Conservation (phyloP, 2,797 vertebrate genomes). For the Toxotes lorentzi region DNA sequence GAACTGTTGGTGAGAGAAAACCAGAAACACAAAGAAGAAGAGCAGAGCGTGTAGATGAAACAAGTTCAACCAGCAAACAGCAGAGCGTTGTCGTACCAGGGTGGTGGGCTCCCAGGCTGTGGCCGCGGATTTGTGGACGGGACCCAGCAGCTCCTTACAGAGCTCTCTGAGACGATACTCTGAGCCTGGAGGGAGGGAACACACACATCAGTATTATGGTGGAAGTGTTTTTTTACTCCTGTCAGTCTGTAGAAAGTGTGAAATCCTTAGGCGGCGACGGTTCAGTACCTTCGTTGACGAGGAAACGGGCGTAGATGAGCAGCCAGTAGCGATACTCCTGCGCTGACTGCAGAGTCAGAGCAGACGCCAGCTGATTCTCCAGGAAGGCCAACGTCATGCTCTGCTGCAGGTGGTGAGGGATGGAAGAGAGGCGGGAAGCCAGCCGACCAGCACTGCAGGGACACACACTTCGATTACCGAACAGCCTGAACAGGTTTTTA, state of each 20-base stretch:
- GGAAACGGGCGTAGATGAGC: conserved; percentile 96
- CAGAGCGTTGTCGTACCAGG: conserved; percentile 85
- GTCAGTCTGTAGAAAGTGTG: neutral
- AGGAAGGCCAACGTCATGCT: conserved; percentile 95
- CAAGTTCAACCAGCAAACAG: neutral
- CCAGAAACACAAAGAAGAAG: too few relatives aligned
- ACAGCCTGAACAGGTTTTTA: too few relatives aligned
- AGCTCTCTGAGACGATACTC: conserved; percentile 95
- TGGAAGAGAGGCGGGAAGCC: conserved; percentile 94
- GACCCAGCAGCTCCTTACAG: conserved; percentile 96
- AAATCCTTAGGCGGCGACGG: fast-evolving
- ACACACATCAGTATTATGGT: neutral
- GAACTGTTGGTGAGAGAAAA: too few relatives aligned
- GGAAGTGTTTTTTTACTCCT: too few relatives aligned
- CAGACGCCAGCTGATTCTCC: conserved; percentile 95
- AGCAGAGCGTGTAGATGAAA: neutral
- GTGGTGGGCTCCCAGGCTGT: conserved; percentile 94
- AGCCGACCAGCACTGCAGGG: conserved; percentile 91
- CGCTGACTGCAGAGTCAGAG: conserved; percentile 91
- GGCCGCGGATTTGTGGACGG: conserved; percentile 92
- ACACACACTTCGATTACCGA: too few relatives aligned
- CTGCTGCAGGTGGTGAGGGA: conserved; percentile 95
- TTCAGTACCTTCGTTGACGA: conserved; percentile 95
- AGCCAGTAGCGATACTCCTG: conserved; percentile 97
- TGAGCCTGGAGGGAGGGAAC: conserved; percentile 85